These are phyloP conservation scores for Callorhinus ursinus DNA, from an alignment of 2,113 vertebrate genomes.

Conservation along the genomic window DNA sequence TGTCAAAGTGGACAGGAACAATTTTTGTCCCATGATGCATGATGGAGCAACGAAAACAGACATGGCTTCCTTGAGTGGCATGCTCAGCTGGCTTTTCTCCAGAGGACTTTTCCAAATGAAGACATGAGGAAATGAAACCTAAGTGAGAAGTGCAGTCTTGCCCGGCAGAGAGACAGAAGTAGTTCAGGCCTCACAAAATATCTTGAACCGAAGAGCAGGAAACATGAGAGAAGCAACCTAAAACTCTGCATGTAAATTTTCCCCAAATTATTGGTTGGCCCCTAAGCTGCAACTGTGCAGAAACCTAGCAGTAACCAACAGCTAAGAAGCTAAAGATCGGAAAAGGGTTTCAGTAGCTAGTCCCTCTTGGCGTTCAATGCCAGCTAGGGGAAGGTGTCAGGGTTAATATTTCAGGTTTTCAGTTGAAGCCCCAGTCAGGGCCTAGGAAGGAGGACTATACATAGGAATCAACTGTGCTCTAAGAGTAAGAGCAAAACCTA, in stretches of 20 bases:
- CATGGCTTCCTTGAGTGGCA: no score
- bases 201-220: neutral
- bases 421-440: neutral
- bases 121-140: no score
- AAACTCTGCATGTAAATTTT: neutral
- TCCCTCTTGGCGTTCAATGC: neutral
- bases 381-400: neutral
- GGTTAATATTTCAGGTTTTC: neutral
- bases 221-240: neutral
- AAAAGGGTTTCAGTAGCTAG: neutral
- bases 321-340: neutral
- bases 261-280: neutral
- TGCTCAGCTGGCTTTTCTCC: neutral
- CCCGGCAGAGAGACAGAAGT: neutral
- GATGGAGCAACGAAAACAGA: neutral
- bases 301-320: neutral
- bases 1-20: neutral
- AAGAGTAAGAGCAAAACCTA: neutral
- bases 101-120: neutral
- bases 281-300: neutral
- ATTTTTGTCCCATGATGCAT: neutral
- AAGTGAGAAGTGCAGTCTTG: neutral
- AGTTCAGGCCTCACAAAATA: neutral
- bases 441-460: neutral
- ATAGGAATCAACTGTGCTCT: neutral